Conservation (phyloP, 2,113 vertebrate species). For the Malurus alboscapulatus region DNA sequence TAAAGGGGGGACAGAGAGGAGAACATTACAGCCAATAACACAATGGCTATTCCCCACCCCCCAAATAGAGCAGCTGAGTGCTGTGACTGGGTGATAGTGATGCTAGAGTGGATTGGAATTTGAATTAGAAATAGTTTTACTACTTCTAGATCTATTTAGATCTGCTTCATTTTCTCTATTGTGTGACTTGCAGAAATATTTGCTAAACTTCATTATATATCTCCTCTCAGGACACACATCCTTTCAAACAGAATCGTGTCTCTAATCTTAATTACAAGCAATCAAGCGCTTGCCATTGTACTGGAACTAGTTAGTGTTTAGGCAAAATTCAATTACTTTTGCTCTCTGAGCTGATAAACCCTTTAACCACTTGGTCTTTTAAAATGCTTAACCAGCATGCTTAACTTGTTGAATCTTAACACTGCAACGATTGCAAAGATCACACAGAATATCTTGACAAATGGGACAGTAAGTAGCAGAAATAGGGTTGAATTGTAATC, state of each 20-base stretch:
- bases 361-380: background rate
- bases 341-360: background rate
- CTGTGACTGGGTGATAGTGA: background rate
- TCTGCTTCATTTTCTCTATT: background rate
- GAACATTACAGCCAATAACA: accelerated
- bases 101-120: background rate
- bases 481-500: background rate
- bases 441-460: background rate
- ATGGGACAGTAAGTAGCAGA: background rate
- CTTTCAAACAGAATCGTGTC: background rate
- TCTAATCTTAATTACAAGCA: background rate
- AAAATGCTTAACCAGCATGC: background rate
- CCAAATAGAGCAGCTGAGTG: background rate
- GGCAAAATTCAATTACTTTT: background rate
- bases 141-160: background rate
- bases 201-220: background rate
- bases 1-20: background rate
- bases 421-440: background rate
- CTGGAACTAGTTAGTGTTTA: background rate
- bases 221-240: background rate
- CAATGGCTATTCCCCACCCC: background rate
- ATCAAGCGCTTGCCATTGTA: background rate
- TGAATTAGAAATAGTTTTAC: background rate
- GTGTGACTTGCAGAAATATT: background rate
- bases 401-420: background rate